These are phyloP conservation scores for Centropus unirufus DNA, from an alignment of 2,113 vertebrate genomes.

Conservation along the genomic window DNA sequence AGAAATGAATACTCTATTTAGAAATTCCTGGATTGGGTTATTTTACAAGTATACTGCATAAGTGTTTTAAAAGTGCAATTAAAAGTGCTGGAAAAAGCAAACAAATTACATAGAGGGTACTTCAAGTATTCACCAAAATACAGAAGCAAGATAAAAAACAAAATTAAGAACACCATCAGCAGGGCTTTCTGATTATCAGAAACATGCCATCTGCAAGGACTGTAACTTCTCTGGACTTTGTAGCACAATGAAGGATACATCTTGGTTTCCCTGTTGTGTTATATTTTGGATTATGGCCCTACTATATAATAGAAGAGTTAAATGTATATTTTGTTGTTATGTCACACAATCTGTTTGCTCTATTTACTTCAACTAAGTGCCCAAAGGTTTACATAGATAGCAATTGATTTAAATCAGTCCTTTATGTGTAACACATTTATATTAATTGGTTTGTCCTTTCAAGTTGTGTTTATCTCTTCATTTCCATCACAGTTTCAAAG, in stretches of 20 bases:
- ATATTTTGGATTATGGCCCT: background rate
- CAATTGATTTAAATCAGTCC: constrained; percentile 80
- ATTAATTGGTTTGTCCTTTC: constrained; percentile 99
- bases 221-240: background rate
- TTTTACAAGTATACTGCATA: constrained; percentile 34
- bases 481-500: constrained; percentile 94
- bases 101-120: background rate
- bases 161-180: background rate
- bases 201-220: background rate
- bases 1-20: constrained; percentile 56
- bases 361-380: constrained; percentile 60
- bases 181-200: background rate
- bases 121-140: background rate
- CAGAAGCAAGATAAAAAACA: background rate
- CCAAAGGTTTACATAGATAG: constrained; percentile 73
- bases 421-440: constrained; percentile 90
- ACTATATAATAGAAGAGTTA: background rate
- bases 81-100: background rate
- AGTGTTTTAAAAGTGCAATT: background rate
- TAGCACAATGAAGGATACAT: background rate
- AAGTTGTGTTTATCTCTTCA: constrained; percentile 98
- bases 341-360: constrained; percentile 24
- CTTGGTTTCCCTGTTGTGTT: background rate
- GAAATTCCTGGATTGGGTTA: constrained; percentile 28
- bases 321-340: constrained; percentile 21